Evolutionary conservation across 37 sponge, comb jelly and placozoan genomes (phyloP), one percentile per base, ranked within the genome.

Genomic region (Ephydatia muelleri): DNA sequence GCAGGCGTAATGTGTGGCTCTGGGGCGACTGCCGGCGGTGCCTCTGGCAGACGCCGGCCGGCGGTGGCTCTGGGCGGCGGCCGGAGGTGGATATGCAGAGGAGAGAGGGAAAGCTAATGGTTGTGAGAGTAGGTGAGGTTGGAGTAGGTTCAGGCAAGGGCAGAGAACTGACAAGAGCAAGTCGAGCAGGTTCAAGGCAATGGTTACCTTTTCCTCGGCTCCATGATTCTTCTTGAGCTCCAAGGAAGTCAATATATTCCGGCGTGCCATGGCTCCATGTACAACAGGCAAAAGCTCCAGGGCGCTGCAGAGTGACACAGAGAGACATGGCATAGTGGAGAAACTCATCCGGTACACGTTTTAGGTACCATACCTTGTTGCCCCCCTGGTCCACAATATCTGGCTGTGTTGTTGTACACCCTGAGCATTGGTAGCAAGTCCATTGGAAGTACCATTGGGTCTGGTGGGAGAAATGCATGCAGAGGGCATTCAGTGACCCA

Each of bases 361-460:
- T 19, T 40, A 36, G 38, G 33, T 5, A 2, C 28, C 75, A 5
- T 48, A 90, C 91, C 91, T 98, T 98, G 82, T 98, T 98, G 0
- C 98, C 98, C 33, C 98, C 99, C 70, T 99, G 99, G 78, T 99
- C 99, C 26, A 99, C 99, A 57, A n/a, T 99, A 99, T 49, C 99
- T 82, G 38, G 99, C 99, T 23, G 99, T 99, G 80, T 93, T 95
- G 84, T 99, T 99, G 88, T 83, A 99, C 3, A 99, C 99, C 33
- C 98, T 82, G 75, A 99, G 74, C 99, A 99, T 99, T 39, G 99
- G 57, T 5, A 57, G n/a, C 57, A 5, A 57, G 57, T 0, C 99
- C 99, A 87, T 99, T 99, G 80, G 96, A 95, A 28, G 80, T 86
- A 23, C 99, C 99, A 74, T 97, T 97, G 23, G n/a, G 99, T 99